Evolutionary conservation across 2,888 invertebrate species (phyloP).

Genomic region (Cryptus armator): DNA sequence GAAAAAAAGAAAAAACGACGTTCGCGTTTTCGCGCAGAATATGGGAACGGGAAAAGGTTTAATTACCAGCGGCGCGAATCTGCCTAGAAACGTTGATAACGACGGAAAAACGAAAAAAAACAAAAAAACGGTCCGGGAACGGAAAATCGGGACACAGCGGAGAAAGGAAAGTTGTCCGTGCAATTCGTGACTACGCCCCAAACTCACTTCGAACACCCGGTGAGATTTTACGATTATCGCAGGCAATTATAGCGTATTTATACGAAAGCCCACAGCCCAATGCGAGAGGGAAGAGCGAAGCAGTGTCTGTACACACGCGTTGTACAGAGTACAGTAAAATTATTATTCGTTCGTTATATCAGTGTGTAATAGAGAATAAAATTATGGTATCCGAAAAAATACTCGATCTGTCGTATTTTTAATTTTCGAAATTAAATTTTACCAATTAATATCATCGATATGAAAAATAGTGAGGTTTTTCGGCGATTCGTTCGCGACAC

Average conservation of each 20-base stretch:
- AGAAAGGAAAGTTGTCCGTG: conserved; percentile 57
- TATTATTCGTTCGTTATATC: conserved; percentile 13
- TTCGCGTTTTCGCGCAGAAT: not conserved
- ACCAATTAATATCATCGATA: conserved; percentile 29
- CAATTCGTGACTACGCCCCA: conserved; percentile 50
- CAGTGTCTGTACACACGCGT: not conserved
- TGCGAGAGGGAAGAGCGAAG: conserved; percentile 26
- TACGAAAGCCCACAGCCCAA: conserved; percentile 28
- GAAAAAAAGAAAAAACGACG: not conserved
- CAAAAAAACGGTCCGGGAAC: conserved; percentile 7
- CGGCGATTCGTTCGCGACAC: not conserved
- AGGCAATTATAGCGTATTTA: conserved; percentile 68
- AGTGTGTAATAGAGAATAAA: not conserved
- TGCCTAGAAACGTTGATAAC: conserved; percentile 33
- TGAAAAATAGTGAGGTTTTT: not conserved
- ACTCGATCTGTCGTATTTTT: not conserved
- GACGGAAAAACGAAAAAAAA: conserved; percentile 29
- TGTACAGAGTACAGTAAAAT: not conserved
- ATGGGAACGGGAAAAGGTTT: conserved; percentile 18
- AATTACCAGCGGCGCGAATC: conserved; percentile 27
- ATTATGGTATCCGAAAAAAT: not conserved
- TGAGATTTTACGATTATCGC: conserved; percentile 73
- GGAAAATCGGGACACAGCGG: not conserved
- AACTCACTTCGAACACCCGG: conserved; percentile 51
- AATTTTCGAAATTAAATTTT: conserved; percentile 37